A percentile compares a stretch with the other conserved stretches of the same genome.
These are phyloP conservation scores for Pelagia noctiluca DNA, from an alignment of 30 jellyfish, hydroid and myxozoan genomes.

Conservation along the genomic window DNA sequence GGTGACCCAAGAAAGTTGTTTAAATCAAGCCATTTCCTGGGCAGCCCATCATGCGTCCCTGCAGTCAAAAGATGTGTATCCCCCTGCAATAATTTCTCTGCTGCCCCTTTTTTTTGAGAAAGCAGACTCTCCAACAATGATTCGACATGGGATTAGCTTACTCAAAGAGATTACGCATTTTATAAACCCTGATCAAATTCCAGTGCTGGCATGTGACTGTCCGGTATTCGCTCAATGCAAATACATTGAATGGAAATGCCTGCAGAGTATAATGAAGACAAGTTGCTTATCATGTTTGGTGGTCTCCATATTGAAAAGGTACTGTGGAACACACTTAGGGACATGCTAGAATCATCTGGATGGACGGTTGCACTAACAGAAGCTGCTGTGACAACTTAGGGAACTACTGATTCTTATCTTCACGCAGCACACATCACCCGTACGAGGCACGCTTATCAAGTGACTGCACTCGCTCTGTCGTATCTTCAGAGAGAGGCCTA, in stretches of 20 bases:
- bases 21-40: constrained; percentile 29
- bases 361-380: too few species aligned
- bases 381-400: constrained; percentile 40
- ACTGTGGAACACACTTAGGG: constrained; percentile 22
- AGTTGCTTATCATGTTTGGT: too few species aligned
- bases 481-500: too few species aligned
- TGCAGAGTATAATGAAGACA: too few species aligned
- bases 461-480: constrained; percentile 34
- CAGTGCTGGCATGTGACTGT: too few species aligned
- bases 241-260: too few species aligned
- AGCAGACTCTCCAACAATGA: constrained; percentile 21
- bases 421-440: constrained; percentile 50
- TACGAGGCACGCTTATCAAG: constrained; percentile 62
- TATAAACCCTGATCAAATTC: constrained; percentile 33
- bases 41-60: constrained; percentile 24
- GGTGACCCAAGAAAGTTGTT: constrained; percentile 23
- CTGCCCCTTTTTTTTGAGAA: constrained; percentile 14
- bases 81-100: constrained; percentile 19
- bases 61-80: constrained; percentile 5
- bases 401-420: constrained; percentile 53
- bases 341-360: constrained; percentile 20
- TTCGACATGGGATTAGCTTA: constrained; percentile 24
- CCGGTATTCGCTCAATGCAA: too few species aligned
- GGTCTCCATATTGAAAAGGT: too few species aligned
- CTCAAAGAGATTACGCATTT: constrained; percentile 7